A percentile compares a stretch with the other conserved stretches of the same genome.
These are phyloP conservation scores for Myrmecophaga tridactyla DNA, from an alignment of 2,113 vertebrate genomes.

Conservation along the genomic window DNA sequence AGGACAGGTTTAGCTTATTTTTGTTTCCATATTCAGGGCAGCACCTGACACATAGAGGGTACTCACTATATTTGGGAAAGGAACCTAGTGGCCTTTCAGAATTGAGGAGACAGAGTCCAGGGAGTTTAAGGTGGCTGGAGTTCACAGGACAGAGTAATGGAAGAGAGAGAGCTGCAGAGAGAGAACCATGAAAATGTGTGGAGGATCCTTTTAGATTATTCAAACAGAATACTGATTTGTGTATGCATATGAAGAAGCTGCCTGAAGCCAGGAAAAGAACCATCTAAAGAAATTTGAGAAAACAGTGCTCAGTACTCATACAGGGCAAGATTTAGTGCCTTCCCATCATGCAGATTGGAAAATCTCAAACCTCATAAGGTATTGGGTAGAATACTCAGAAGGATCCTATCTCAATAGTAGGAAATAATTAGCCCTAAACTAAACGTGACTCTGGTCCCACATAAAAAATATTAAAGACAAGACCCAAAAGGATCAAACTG, in stretches of 20 bases:
- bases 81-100: not conserved
- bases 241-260: not conserved
- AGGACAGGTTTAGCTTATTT: not conserved
- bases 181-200: not conserved
- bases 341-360: not conserved
- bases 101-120: not conserved
- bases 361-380: not conserved
- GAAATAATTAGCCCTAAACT: not conserved
- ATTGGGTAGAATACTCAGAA: not conserved
- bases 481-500: not conserved
- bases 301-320: not conserved
- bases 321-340: not conserved
- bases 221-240: not conserved
- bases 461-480: constrained; percentile 6
- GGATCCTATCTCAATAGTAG: not conserved
- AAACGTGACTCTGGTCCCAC: not conserved
- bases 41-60: not conserved
- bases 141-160: not conserved
- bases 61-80: not conserved
- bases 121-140: not conserved
- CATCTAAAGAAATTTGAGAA: not conserved
- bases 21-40: not conserved
- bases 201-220: not conserved
- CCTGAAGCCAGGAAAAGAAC: not conserved
- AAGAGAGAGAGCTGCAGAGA: not conserved